Conservation (phyloP, 2,888 invertebrate genomes). For the Drosophila falleni region DNA sequence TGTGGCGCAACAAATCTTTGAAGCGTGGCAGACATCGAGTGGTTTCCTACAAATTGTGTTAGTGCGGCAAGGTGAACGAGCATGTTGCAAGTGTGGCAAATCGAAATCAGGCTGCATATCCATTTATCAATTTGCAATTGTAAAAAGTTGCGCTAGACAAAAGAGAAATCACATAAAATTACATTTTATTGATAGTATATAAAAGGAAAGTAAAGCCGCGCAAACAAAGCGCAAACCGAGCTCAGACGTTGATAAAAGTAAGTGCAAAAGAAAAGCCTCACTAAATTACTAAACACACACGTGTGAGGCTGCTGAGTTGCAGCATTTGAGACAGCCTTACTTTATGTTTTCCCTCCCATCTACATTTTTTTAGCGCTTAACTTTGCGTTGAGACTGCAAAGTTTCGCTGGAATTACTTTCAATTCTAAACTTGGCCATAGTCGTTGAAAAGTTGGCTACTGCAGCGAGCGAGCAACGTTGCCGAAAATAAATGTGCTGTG, state of each 20-base stretch:
- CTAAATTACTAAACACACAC: constrained; percentile 52
- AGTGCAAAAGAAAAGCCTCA: constrained; percentile 35
- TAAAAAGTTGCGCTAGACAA: constrained; percentile 57
- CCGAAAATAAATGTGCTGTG: constrained; percentile 76
- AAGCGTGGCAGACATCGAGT: constrained; percentile 65
- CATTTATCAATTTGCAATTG: constrained; percentile 80
- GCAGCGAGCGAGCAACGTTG: constrained; percentile 32
- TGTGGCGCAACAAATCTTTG: constrained; percentile 69
- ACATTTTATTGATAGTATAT: constrained; percentile 63
- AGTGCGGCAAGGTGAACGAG: constrained; percentile 12
- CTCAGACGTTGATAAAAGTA: constrained; percentile 7
- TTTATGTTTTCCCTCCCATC: neutral
- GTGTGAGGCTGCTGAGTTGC: constrained; percentile 59
- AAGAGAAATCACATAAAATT: constrained; percentile 71
- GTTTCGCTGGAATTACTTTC: constrained; percentile 66
- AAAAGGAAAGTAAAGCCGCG: constrained; percentile 40
- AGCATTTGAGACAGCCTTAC: constrained; percentile 13
- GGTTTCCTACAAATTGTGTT: constrained; percentile 61
- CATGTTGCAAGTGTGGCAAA: constrained; percentile 30
- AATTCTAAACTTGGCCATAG: constrained; percentile 75
- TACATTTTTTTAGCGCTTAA: constrained; percentile 22
- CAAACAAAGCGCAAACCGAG: neutral
- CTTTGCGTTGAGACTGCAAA: constrained; percentile 39
- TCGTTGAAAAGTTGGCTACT: constrained; percentile 45
- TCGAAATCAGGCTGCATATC: constrained; percentile 56